phyloP scores from a whole-genome alignment of 2,888 invertebrate genomes.

The Allophyes oxyacanthae region DNA sequence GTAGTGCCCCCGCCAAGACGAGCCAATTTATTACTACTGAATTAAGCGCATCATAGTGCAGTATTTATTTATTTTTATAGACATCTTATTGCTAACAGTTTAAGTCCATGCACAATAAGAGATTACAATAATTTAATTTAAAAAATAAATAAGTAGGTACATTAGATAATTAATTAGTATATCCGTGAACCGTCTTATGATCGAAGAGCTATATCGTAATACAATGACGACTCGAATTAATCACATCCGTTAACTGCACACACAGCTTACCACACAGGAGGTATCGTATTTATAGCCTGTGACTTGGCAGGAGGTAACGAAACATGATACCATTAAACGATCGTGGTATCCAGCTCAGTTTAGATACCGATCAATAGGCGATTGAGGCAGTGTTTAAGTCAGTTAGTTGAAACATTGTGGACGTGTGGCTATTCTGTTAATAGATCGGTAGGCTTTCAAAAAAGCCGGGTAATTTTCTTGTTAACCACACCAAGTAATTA shows the following conservation, averaged over 20 bases:
- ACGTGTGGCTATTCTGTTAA: constrained; percentile 34
- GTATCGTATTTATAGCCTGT: constrained; percentile 51
- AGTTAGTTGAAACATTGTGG: constrained; percentile 37
- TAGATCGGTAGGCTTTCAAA: constrained; percentile 15
- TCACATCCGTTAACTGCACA: constrained; percentile 26
- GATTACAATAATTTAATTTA: no score
- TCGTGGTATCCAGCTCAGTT: constrained; percentile 46
- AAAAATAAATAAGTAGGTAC: no score
- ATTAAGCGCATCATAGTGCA: neutral
- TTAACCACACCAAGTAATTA: neutral
- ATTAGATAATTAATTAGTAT: no score
- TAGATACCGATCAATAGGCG: constrained; percentile 53
- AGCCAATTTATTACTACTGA: no score
- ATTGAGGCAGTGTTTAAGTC: constrained; percentile 43
- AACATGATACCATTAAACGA: constrained; percentile 53
- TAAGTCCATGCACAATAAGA: no score
- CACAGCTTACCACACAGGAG: constrained; percentile 21
- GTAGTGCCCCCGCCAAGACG: no score
- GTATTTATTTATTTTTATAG: no score
- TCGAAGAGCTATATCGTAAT: constrained; percentile 29
- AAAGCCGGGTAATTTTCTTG: neutral
- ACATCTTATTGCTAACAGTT: no score
- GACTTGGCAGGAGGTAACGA: constrained; percentile 37
- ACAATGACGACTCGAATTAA: constrained; percentile 43
- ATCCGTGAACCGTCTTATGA: constrained; percentile 8